Percentiles rank a stretch among this genome's conserved stretches.
These are phyloP conservation scores for Odontomyia ornata DNA, from an alignment of 2,888 invertebrate species.

Conservation along the genomic window DNA sequence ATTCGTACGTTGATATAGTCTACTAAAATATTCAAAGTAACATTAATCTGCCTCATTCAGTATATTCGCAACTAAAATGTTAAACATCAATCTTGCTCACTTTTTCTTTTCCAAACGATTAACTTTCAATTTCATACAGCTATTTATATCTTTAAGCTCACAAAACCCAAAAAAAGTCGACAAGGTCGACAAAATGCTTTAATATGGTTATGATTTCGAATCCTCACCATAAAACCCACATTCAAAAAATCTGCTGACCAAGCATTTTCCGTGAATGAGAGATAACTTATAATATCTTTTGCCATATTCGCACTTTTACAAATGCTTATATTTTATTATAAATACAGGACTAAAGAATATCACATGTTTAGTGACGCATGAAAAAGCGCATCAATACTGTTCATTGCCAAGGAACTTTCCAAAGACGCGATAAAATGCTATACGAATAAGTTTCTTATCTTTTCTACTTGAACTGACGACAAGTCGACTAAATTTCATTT, in stretches of 20 bases:
- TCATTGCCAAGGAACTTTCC: neutral
- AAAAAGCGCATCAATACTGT: neutral
- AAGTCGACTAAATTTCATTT: neutral
- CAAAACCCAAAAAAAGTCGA: too few relatives aligned
- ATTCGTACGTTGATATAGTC: too few relatives aligned
- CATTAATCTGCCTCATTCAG: too few relatives aligned
- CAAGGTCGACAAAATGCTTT: too few relatives aligned
- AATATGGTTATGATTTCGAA: too few relatives aligned
- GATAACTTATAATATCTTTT: neutral
- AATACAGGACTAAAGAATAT: neutral
- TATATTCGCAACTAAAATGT: too few relatives aligned
- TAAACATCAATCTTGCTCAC: too few relatives aligned
- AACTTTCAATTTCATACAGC: constrained; percentile 8
- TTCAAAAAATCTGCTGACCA: neutral
- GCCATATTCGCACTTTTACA: too few relatives aligned
- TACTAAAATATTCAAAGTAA: too few relatives aligned
- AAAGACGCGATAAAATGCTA: neutral
- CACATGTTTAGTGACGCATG: neutral
- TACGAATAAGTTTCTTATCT: constrained; percentile 9
- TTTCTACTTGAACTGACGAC: neutral
- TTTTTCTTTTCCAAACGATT: neutral
- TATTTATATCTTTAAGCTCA: too few relatives aligned
- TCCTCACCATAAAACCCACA: neutral
- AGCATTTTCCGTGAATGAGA: neutral
- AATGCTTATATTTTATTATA: neutral